Evolutionary conservation across 1,140 invertebrate species (phyloP).

Genomic region (Liolophura sinensis): DNA sequence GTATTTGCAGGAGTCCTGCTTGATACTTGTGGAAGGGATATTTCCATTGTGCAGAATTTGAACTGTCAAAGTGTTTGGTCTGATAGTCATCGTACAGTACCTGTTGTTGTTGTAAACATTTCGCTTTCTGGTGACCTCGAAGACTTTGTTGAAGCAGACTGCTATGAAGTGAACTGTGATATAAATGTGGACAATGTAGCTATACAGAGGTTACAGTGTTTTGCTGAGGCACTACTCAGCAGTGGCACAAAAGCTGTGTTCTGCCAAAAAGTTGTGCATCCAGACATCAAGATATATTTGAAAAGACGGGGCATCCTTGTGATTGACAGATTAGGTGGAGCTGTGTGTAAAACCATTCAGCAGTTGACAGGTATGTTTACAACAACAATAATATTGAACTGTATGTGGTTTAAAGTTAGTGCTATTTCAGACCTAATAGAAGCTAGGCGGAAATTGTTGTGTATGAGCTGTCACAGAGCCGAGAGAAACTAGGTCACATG

Average conservation of each 20-base stretch:
- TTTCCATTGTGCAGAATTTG: conserved; percentile 8
- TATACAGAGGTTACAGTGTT: conserved; percentile 11
- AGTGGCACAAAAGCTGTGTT: conserved; percentile 26
- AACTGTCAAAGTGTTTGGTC: background rate
- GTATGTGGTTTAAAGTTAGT: no score
- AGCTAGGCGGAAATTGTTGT: no score
- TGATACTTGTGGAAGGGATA: conserved; percentile 20
- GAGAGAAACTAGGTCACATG: no score
- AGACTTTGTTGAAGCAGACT: conserved; percentile 15
- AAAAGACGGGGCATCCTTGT: conserved; percentile 77
- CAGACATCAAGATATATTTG: conserved; percentile 25
- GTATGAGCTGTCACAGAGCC: no score
- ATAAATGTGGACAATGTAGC: conserved; percentile 13
- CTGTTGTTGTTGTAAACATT: conserved; percentile 25
- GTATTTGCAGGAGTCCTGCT: conserved; percentile 22
- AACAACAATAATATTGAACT: no score
- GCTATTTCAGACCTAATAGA: no score
- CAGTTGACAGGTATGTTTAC: no score
- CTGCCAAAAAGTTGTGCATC: conserved; percentile 42
- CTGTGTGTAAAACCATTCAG: no score
- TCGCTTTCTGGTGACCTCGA: conserved; percentile 38
- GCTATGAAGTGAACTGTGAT: conserved; percentile 17
- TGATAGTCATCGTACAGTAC: conserved; percentile 5
- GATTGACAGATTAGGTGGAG: conserved; percentile 62
- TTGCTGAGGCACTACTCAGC: conserved; percentile 20